Evolutionary conservation across 2,888 invertebrate species (phyloP), one percentile per base, ranked within the genome.

Genomic region (Epirrhoe tristata): DNA sequence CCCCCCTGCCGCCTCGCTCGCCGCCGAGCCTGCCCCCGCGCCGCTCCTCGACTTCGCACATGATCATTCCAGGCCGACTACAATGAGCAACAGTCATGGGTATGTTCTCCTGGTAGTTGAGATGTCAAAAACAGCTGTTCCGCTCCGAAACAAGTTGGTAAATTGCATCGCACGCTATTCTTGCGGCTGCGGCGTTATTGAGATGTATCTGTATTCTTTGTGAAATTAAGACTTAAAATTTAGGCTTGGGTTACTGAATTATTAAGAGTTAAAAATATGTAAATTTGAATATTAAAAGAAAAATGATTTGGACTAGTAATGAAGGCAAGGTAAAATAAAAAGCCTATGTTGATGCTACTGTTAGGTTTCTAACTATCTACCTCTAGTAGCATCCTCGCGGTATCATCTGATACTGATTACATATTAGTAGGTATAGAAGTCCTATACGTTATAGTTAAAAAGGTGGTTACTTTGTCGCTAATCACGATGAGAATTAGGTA

Each of bases 21-120:
- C 79, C 75, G 77, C 69, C 67, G 76, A 77, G 73, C 71, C 81
- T 72, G 78, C 84, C 80, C 79, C 82, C 81, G 83, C 86, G 73
- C 81, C 87, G 70, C 83, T 85, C 83, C 86, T 88, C 84, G 91
- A 92, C 82, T 91, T 89, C 84, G 86, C 87, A 89, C 90, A 90
- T 88, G 93, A 94, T 91, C 93, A 92, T 91, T 93, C 93, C 89
- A 93, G 93, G 85, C 90, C 91, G 82, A 89, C 92, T 76, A 87
- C 90, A 76, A 85, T 87, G 72, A 93, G 88, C 83, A 91, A 79
- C 83, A 91, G 89, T 82, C 92, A 92, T 84, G 93, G 93, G 93
- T 94, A 84, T 89, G 86, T 79, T 79, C 71, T 79, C 90, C 90
- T 91, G 80, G 91, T 92, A 88, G 65, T 74, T 70, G 71, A 78